Conservation (phyloP, 2,113 vertebrate species). For the Argyrosomus japonicus region DNA sequence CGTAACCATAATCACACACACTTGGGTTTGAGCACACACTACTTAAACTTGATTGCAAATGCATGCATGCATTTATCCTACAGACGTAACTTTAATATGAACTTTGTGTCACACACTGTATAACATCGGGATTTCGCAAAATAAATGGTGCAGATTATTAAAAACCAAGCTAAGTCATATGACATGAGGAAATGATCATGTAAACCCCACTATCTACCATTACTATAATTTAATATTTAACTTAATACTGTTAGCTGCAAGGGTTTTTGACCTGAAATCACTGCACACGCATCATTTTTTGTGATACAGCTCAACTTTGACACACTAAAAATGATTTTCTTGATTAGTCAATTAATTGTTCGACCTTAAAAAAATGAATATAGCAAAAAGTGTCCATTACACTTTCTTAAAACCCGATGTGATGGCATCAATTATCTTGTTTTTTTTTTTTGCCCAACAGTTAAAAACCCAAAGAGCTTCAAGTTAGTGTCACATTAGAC, state of each 20-base stretch:
- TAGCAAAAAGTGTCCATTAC: neutral
- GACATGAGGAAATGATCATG: neutral
- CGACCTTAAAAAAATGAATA: neutral
- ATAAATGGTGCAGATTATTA: neutral
- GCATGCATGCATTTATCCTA: slow-evolving; percentile 1
- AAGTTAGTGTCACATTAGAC: neutral
- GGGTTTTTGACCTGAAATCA: neutral
- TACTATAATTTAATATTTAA: neutral
- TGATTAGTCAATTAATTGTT: neutral
- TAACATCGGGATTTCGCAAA: neutral
- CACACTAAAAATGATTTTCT: neutral
- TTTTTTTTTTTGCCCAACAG: neutral
- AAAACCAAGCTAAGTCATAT: neutral
- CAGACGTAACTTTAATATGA: neutral
- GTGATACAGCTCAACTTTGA: no score
- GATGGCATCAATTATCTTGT: neutral
- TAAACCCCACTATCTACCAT: neutral
- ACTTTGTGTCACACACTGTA: neutral
- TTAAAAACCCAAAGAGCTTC: neutral
- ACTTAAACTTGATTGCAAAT: neutral
- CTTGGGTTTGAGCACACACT: slow-evolving; percentile 6
- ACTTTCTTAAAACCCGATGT: neutral
- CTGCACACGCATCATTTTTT: neutral
- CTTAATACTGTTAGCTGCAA: neutral
- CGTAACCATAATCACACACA: slow-evolving; percentile 31